These are phyloP conservation scores for Petrocephalus schoutedeni DNA, from an alignment of 2,797 vertebrate genomes.

Conservation along the genomic window DNA sequence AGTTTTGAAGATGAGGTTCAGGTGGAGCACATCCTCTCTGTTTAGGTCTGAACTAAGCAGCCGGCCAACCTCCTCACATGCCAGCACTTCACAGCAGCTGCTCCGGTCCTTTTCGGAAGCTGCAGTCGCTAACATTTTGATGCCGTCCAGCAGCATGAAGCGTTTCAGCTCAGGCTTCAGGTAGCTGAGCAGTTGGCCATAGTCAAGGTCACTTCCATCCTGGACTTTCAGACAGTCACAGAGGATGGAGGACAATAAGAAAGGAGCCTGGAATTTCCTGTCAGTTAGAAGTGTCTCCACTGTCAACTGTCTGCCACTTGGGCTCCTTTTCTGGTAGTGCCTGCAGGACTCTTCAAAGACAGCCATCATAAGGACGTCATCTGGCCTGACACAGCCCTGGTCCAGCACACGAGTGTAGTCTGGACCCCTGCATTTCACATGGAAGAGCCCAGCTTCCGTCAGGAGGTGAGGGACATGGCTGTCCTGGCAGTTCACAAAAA, in stretches of 20 bases:
- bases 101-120: slow-evolving; percentile 67
- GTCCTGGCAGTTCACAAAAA: slow-evolving; percentile 64
- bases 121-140: slow-evolving; percentile 73
- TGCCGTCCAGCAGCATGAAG: slow-evolving; percentile 73
- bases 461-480: slow-evolving; percentile 65
- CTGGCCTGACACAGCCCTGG: slow-evolving; percentile 43
- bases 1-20: slow-evolving; percentile 77
- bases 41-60: slow-evolving; percentile 73
- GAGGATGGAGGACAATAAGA: slow-evolving; percentile 79
- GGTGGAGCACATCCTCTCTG: slow-evolving; percentile 73
- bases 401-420: slow-evolving; percentile 28
- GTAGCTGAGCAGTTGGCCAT: slow-evolving; percentile 66
- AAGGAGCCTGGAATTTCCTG: slow-evolving; percentile 83
- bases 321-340: slow-evolving; percentile 91
- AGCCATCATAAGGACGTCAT: slow-evolving; percentile 67
- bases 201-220: slow-evolving; percentile 41
- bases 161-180: slow-evolving; percentile 78
- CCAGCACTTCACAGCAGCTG: slow-evolving; percentile 67
- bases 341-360: slow-evolving; percentile 93
- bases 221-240: slow-evolving; percentile 62
- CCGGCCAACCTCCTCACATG: slow-evolving; percentile 78
- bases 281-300: slow-evolving; percentile 79
- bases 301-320: slow-evolving; percentile 81
- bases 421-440: slow-evolving; percentile 43
- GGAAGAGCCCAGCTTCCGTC: slow-evolving; percentile 73